Evolutionary conservation across 2,888 invertebrate species (phyloP), one percentile per base, ranked within the genome.

Genomic region (Sarcophaga subvicina): DNA sequence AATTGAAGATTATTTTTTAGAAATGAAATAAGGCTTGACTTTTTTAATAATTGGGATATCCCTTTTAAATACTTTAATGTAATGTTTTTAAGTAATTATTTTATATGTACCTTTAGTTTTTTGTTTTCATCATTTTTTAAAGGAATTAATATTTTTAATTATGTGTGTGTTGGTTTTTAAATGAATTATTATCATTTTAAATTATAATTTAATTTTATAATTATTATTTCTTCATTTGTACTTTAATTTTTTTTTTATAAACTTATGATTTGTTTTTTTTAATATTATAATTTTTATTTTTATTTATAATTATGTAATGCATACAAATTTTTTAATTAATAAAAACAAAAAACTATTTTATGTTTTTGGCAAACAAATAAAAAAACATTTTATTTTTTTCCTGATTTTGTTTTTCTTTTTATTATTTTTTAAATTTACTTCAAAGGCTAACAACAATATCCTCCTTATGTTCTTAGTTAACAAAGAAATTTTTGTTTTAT

Each of bases 221-320:
- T 49, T 75, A 70, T 59, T 64, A 63, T 60, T 83, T 72, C n/a
- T 54, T 64, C 63, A 14, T 45, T 79, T 27, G n/a, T 79, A 27
- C 75, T 71, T 77, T 59, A 45, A 49, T 81, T 84, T 81, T 20
- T 64, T 69, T 78, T 75, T 64, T 45, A 63, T 73, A 59, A 49
- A 22, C 45, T 69, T 60, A 69, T 64, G 10, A 75, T 75, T 79
- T 83, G 60, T 75, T 79, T 69, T 63, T 54, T 73, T 27, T 64
- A 64, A 71, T 64, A 64, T 79, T 83, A 62, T 81, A 60, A 54
- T 83, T 73, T 80, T 80, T 78, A 54, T 83, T 73, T 80, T 80
- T 78, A 81, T 86, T 83, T 83, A 62, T 67, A 70, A 86, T 80
- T 77, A 77, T 87, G 80, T 84, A 80, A 85, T 59, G 62, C 78